phyloP scores from a whole-genome alignment of 2,888 invertebrate genomes.

The Lasioglossum pauxillum region DNA sequence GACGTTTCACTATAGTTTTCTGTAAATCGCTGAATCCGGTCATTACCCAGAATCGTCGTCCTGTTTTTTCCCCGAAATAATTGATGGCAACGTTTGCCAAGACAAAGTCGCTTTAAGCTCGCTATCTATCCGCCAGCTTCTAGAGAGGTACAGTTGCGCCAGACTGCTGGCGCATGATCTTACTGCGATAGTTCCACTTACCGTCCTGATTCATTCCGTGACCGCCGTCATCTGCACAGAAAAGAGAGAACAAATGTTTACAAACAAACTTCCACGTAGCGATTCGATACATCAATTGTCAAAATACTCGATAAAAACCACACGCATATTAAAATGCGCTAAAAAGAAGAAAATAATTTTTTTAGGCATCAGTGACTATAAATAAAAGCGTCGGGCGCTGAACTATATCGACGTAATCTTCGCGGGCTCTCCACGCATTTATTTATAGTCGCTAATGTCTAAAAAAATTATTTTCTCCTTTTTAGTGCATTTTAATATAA shows the following conservation, averaged over 20 bases:
- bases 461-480: too few relatives aligned
- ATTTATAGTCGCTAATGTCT: too few relatives aligned
- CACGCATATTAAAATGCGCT: too few relatives aligned
- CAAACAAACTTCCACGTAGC: neutral
- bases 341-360: too few relatives aligned
- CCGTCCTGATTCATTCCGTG: constrained; percentile 83
- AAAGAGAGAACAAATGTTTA: constrained; percentile 53
- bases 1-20: neutral
- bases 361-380: too few relatives aligned
- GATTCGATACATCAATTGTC: neutral
- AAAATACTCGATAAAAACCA: too few relatives aligned
- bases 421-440: too few relatives aligned
- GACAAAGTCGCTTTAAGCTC: neutral
- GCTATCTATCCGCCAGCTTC: neutral
- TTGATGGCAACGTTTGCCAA: neutral
- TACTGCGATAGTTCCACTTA: constrained; percentile 71
- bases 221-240: constrained; percentile 80
- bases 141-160: neutral
- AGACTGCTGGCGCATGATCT: neutral
- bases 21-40: too few relatives aligned
- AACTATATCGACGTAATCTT: too few relatives aligned
- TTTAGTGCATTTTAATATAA: too few relatives aligned
- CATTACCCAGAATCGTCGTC: neutral
- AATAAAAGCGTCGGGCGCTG: too few relatives aligned
- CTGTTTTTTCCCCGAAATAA: neutral